Evolutionary conservation across 2,113 vertebrate genomes (phyloP), one percentile per base, ranked within the genome.

Genomic region (Microcebus griseorufus): DNA sequence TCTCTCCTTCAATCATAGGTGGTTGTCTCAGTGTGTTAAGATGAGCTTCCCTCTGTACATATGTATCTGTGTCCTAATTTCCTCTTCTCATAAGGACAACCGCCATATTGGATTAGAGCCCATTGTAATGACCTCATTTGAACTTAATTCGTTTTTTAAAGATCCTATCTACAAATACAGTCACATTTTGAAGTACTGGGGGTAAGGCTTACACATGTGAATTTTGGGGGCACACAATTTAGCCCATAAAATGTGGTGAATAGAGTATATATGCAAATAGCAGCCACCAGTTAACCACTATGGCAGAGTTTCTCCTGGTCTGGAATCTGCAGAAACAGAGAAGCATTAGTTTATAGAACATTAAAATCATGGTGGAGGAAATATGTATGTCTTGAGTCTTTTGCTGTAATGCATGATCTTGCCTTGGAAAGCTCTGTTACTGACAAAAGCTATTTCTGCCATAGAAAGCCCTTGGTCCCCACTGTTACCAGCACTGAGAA

Each of bases 301-400:
- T 39, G 29, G 23, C 37, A 70, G 37, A 85, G 14, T 78, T 37
- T 95, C 13, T 90, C 23, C 60, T 86, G 37, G 37, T 90, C 78
- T 84, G 27, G n/a, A 87, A 25, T 89, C 94, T 84, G 48, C 60
- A 78, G 69, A 93, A 93, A 75, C 32, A 76, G 53, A 78, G 39
- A 86, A 75, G 55, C 27, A 85, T 87, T 96, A 34, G 3, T 55
- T 94, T 78, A 22, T 9, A 87, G 20, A 80, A 83, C 6, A 84
- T 87, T 75, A 51, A 93, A 97, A 79, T 82, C 16, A 51, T 64
- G 62, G 3, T 86, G n/a, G 58, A 88, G 45, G 51, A 97, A 87
- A 73, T 32, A 72, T 34, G 3, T 65, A 45, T 62, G 48, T 96
- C 70, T 73, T 88, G 29, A n/a, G 37, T 78, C 20, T 42, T 94